A percentile compares a stretch with the other conserved stretches of the same genome.
phyloP scores from a whole-genome alignment of 2,888 invertebrate genomes.

The Tipula lateralis region DNA sequence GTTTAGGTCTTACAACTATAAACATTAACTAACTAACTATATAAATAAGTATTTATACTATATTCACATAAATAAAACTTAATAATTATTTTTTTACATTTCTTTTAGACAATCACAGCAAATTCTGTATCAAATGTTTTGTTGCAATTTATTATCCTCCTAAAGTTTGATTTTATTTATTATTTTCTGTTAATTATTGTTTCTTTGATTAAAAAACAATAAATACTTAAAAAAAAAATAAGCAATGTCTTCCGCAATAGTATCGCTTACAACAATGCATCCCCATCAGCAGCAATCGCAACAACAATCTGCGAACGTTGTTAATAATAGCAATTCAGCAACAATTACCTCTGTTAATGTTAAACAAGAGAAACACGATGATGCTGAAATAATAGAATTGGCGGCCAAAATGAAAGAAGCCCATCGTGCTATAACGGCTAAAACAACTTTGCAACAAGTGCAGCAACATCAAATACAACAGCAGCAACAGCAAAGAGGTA shows the following conservation, averaged over 20 bases:
- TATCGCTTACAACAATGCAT: background rate
- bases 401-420: conserved; percentile 84
- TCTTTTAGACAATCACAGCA: background rate
- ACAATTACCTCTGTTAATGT: conserved; percentile 37
- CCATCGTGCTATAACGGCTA: conserved; percentile 61
- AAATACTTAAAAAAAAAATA: background rate
- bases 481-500: conserved; percentile 30
- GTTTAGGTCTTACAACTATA: background rate
- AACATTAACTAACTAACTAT: background rate
- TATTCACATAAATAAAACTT: no score
- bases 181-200: background rate
- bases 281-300: background rate
- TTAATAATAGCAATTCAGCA: conserved; percentile 12
- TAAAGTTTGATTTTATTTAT: conserved; percentile 19
- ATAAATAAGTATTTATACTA: no score
- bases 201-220: background rate
- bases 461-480: conserved; percentile 32
- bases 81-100: background rate
- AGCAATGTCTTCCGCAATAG: conserved; percentile 28
- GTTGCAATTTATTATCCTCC: background rate
- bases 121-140: conserved; percentile 7
- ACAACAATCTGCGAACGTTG: background rate
- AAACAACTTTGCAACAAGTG: conserved; percentile 41
- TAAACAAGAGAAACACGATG: conserved; percentile 57
- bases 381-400: conserved; percentile 80